Evolutionary conservation across 1,140 invertebrate genomes (phyloP).

Genomic region (Hormaphis cornu): DNA sequence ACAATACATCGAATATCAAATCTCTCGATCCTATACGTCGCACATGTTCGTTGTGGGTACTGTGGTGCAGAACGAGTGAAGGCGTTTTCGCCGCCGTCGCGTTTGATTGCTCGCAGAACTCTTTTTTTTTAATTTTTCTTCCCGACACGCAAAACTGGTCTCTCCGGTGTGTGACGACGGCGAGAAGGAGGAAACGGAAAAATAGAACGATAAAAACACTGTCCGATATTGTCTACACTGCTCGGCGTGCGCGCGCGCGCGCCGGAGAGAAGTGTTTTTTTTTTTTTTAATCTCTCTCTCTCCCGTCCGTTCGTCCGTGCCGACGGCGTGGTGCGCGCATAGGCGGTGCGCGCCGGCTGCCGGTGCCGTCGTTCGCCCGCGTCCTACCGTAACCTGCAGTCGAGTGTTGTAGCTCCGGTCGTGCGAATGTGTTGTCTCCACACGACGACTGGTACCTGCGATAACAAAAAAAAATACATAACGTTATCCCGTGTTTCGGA

Average conservation of each 20-base stretch:
- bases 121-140: too few species aligned
- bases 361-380: conserved; percentile 18
- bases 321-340: not conserved
- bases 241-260: not conserved
- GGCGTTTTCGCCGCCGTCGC: not conserved
- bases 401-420: conserved; percentile 26
- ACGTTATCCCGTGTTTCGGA: too few species aligned
- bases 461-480: not conserved
- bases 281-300: not conserved
- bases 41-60: too few species aligned
- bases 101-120: not conserved
- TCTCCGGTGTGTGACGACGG: too few species aligned
- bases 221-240: conserved; percentile 31
- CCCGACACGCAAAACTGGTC: not conserved
- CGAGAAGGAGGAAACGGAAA: not conserved
- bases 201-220: not conserved
- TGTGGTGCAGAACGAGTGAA: too few species aligned
- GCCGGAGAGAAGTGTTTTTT: conserved; percentile 5
- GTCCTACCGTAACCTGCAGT: conserved; percentile 32
- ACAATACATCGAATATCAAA: too few species aligned
- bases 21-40: too few species aligned
- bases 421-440: conserved; percentile 4
- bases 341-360: conserved; percentile 19
- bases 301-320: not conserved
- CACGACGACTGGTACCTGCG: not conserved